These are phyloP conservation scores for Ptilorrhoa leucosticta DNA, from an alignment of 2,113 vertebrate genomes.

Conservation along the genomic window DNA sequence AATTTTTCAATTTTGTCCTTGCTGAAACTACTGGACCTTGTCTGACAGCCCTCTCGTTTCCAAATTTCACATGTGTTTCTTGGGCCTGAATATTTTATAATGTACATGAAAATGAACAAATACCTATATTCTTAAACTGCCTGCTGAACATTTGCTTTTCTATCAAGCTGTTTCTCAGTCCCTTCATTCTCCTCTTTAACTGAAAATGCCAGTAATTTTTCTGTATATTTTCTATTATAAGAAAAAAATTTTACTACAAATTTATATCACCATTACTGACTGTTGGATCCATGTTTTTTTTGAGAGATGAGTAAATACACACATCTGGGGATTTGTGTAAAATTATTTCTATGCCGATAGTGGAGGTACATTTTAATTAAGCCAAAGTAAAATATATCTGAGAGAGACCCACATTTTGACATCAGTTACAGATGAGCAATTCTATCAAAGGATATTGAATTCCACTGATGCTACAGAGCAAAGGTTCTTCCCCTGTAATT, in stretches of 20 bases:
- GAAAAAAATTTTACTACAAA: background rate
- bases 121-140: background rate
- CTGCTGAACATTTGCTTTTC: background rate
- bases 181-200: background rate
- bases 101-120: background rate
- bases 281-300: background rate
- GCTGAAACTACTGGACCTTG: background rate
- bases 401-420: background rate
- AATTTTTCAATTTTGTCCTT: conserved; percentile 6
- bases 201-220: background rate
- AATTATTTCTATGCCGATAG: background rate
- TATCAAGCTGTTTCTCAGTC: background rate
- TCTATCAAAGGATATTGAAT: conserved; percentile 26
- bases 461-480: background rate
- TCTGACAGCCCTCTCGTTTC: background rate
- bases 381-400: background rate
- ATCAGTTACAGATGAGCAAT: conserved; percentile 25
- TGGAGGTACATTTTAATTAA: conserved; percentile 35
- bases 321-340: background rate
- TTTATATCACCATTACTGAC: background rate
- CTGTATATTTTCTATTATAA: background rate
- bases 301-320: background rate
- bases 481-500: conserved; percentile 27
- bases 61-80: background rate
- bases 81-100: background rate